phyloP scores from a whole-genome alignment of 2,888 invertebrate genomes.

The Rugalucina vietnamica region DNA sequence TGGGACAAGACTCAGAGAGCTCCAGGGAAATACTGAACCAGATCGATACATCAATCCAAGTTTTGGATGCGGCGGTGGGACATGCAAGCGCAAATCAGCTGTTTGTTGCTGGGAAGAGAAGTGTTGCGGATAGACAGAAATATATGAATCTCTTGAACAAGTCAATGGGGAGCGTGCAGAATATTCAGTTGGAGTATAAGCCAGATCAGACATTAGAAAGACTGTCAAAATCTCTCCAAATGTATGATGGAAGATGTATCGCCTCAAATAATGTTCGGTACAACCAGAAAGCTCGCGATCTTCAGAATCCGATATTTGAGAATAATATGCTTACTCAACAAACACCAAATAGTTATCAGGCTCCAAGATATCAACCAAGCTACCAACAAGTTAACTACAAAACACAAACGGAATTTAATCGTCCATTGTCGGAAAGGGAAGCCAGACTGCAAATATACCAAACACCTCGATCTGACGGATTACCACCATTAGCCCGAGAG shows the following conservation, averaged over 20 bases:
- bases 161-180: slow-evolving; percentile 60
- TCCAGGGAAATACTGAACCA: slow-evolving; percentile 52
- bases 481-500: slow-evolving; percentile 39
- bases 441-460: slow-evolving; percentile 21
- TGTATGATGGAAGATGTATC: slow-evolving; percentile 55
- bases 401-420: neutral
- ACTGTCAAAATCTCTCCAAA: slow-evolving; percentile 49
- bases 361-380: neutral
- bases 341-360: neutral
- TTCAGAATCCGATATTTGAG: neutral
- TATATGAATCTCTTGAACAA: slow-evolving; percentile 54
- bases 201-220: slow-evolving; percentile 59
- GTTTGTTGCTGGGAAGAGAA: slow-evolving; percentile 59
- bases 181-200: slow-evolving; percentile 55
- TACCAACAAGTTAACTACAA: neutral
- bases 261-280: slow-evolving; percentile 43
- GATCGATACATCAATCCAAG: slow-evolving; percentile 54
- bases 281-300: slow-evolving; percentile 13
- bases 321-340: neutral
- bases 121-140: slow-evolving; percentile 54
- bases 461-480: slow-evolving; percentile 34
- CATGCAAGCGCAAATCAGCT: slow-evolving; percentile 58
- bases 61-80: slow-evolving; percentile 52
- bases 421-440: slow-evolving; percentile 1
- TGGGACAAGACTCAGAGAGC: slow-evolving; percentile 54